phyloP scores from a whole-genome alignment of 2,888 invertebrate species.

The Drosophila meridionalis region DNA sequence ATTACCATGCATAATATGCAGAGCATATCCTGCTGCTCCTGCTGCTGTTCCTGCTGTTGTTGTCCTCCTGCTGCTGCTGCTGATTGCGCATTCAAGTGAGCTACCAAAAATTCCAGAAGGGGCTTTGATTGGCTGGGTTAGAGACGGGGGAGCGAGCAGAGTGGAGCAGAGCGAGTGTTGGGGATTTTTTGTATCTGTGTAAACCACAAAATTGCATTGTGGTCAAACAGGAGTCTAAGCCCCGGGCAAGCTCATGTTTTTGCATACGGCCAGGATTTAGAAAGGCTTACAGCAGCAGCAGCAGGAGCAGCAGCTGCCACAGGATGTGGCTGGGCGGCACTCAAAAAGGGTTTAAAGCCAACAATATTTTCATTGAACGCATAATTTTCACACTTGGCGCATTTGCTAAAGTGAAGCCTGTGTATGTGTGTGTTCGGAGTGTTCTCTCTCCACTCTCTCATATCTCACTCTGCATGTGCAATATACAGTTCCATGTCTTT shows the following conservation, averaged over 20 bases:
- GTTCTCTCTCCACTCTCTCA: background rate
- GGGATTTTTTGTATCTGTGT: slow-evolving; percentile 42
- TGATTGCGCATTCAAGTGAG: slow-evolving; percentile 63
- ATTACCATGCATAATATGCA: slow-evolving; percentile 45
- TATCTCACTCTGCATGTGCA: background rate
- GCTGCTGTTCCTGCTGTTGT: slow-evolving; percentile 9
- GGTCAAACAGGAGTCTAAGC: slow-evolving; percentile 51
- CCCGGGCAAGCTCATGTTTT: slow-evolving; percentile 37
- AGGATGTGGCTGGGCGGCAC: background rate
- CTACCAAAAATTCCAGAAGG: slow-evolving; percentile 13
- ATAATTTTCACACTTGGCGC: slow-evolving; percentile 67
- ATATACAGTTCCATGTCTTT: slow-evolving; percentile 11
- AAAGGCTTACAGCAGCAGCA: slow-evolving; percentile 29
- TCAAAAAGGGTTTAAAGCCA: slow-evolving; percentile 18
- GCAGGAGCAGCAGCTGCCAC: slow-evolving; percentile 20
- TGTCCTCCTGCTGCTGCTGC: slow-evolving; percentile 29
- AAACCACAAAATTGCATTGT: slow-evolving; percentile 72
- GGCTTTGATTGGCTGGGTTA: background rate
- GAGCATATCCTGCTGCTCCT: slow-evolving; percentile 31
- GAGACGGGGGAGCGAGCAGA: background rate
- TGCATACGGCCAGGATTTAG: slow-evolving; percentile 56
- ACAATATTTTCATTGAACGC: slow-evolving; percentile 73
- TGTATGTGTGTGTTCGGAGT: background rate
- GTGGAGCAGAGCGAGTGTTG: background rate
- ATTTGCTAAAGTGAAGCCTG: slow-evolving; percentile 33